phyloP scores from a whole-genome alignment of 2,113 vertebrate genomes.

The Nyctibius bracteatus region DNA sequence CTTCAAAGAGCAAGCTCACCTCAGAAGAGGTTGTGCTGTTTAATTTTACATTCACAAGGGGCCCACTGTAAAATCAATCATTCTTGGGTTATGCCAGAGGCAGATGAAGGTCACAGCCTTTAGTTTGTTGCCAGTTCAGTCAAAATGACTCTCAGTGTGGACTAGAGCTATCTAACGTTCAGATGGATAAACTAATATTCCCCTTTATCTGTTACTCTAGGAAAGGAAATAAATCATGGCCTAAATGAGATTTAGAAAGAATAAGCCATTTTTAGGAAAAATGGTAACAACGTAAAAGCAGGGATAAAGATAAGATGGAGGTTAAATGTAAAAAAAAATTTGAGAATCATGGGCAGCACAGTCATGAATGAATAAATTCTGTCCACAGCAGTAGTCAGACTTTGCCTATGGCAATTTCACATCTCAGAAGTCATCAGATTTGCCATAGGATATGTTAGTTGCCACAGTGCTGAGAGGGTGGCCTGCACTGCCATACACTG shows the following conservation, averaged over 20 bases:
- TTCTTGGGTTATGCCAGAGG: neutral
- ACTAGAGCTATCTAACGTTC: neutral
- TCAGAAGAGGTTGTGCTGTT: neutral
- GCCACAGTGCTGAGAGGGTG: neutral
- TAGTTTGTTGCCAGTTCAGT: neutral
- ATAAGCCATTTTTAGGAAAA: neutral
- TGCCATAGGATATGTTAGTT: neutral
- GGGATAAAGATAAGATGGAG: neutral
- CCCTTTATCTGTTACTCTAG: neutral
- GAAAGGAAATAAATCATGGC: neutral
- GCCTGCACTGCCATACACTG: accelerated
- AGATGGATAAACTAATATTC: neutral
- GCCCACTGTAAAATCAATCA: neutral
- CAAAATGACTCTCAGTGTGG: neutral
- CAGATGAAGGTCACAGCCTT: neutral
- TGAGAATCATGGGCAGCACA: neutral
- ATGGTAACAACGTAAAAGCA: neutral
- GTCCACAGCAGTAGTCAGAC: neutral
- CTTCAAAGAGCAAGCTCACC: neutral
- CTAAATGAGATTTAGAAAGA: neutral
- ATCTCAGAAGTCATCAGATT: neutral
- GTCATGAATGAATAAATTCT: neutral
- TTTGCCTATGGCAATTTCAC: neutral
- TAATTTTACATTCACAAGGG: neutral
- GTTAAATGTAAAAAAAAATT: neutral